Conservation (phyloP, 2,797 vertebrate genomes). For the Potorous gilbertii region DNA sequence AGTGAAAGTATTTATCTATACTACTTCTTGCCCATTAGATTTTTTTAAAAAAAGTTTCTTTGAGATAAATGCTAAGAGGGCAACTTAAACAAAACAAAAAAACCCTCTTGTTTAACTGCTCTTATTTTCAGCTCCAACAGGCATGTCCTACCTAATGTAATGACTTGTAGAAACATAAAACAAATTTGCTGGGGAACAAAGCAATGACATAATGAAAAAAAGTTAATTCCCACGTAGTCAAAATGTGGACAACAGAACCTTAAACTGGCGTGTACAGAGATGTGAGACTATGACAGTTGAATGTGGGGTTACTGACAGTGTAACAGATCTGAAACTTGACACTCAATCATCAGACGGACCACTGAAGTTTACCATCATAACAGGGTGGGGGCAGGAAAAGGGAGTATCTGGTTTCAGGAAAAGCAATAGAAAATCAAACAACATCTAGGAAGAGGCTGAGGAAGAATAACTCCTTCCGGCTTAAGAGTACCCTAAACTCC, state of each 20-base stretch:
- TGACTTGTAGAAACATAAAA: neutral
- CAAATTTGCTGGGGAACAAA: neutral
- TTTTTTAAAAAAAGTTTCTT: neutral
- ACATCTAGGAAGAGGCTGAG: neutral
- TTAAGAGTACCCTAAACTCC: neutral
- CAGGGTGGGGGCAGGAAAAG: neutral
- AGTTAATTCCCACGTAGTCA: neutral
- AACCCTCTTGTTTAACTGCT: neutral
- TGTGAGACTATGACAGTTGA: neutral
- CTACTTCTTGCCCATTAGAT: neutral
- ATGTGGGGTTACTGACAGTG: neutral
- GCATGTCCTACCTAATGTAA: neutral
- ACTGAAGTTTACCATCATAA: neutral
- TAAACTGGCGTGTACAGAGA: neutral
- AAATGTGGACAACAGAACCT: neutral
- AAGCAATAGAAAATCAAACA: neutral
- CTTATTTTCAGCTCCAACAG: neutral
- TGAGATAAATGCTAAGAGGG: neutral
- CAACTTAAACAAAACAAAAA: neutral
- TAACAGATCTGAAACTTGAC: neutral
- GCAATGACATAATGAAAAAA: neutral
- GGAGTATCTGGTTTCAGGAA: neutral
- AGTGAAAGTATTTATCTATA: conserved; percentile 6
- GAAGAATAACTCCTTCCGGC: neutral
- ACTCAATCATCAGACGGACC: neutral